These are phyloP conservation scores for Poeciliopsis turrubarensis DNA, from an alignment of 2,113 vertebrate genomes.

Conservation along the genomic window DNA sequence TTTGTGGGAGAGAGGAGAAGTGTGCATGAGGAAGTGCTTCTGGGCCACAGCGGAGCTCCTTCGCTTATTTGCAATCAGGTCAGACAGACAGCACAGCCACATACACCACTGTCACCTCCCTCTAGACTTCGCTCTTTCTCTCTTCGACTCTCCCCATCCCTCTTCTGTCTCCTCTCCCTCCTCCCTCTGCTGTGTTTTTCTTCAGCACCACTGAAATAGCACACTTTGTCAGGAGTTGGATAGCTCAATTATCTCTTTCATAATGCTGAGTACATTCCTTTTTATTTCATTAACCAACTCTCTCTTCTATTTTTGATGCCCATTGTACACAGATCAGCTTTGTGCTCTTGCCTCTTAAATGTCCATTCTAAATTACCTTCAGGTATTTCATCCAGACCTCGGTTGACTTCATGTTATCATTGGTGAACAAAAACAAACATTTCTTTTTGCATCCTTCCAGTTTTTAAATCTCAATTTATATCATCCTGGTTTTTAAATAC, in stretches of 20 bases:
- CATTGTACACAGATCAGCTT: neutral
- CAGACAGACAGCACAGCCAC: constrained; percentile 78
- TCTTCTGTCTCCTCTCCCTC: constrained; percentile 28
- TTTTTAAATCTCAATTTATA: constrained; percentile 13
- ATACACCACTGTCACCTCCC: constrained; percentile 82
- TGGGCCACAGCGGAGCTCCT: constrained; percentile 74
- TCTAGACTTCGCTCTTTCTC: constrained; percentile 61
- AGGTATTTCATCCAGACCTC: constrained; percentile 51
- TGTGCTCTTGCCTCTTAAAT: constrained; percentile 15
- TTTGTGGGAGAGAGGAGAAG: constrained; percentile 58
- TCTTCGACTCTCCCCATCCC: constrained; percentile 31
- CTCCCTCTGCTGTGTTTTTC: constrained; percentile 45
- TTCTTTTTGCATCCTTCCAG: neutral
- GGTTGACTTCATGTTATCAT: constrained; percentile 41
- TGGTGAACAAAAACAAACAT: constrained; percentile 27
- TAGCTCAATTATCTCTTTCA: constrained; percentile 79
- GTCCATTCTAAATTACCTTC: constrained; percentile 49
- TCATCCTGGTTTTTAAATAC: neutral
- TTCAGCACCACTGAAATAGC: constrained; percentile 69
- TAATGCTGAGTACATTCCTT: constrained; percentile 59
- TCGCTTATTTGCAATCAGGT: constrained; percentile 84
- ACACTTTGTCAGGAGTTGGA: constrained; percentile 78
- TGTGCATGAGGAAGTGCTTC: constrained; percentile 77
- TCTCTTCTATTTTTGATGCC: constrained; percentile 20
- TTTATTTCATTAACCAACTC: constrained; percentile 48